phyloP scores from a whole-genome alignment of 1,140 invertebrate species.

The Homalodisca vitripennis region DNA sequence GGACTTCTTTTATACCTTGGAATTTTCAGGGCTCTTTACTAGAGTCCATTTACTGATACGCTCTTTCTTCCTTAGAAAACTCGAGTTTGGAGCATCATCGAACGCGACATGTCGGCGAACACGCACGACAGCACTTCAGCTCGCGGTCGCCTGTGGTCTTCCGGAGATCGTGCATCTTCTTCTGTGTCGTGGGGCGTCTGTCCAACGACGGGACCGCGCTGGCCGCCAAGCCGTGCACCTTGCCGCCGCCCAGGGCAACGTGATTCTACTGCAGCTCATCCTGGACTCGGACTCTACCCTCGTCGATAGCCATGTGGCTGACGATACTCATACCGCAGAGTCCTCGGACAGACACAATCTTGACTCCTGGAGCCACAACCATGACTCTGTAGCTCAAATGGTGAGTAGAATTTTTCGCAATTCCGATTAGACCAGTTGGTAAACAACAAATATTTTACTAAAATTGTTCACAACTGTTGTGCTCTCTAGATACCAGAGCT shows the following conservation, averaged over 20 bases:
- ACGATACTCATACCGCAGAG: background rate
- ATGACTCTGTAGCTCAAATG: slow-evolving; percentile 30
- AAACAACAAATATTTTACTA: too few relatives aligned
- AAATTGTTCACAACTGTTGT: too few relatives aligned
- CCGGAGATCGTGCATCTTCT: slow-evolving; percentile 47
- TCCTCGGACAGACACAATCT: slow-evolving; percentile 29
- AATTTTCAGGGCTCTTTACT: too few relatives aligned
- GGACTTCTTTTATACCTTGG: too few relatives aligned
- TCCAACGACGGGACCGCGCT: slow-evolving; percentile 46
- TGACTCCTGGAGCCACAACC: slow-evolving; percentile 39
- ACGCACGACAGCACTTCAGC: slow-evolving; percentile 50
- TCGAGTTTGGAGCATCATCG: slow-evolving; percentile 49
- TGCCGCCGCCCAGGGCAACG: slow-evolving; percentile 49
- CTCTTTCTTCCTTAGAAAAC: too few relatives aligned
- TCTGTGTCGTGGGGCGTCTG: slow-evolving; percentile 48
- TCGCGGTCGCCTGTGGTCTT: slow-evolving; percentile 46
- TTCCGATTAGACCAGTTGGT: too few relatives aligned
- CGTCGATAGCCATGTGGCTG: slow-evolving; percentile 14
- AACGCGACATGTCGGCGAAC: slow-evolving; percentile 52
- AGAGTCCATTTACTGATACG: too few relatives aligned
- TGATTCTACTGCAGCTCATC: slow-evolving; percentile 44
- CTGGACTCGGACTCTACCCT: background rate
- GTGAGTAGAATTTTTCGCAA: too few relatives aligned
- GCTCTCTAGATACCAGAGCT: slow-evolving; percentile 47
- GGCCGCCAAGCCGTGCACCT: slow-evolving; percentile 52